phyloP scores from a whole-genome alignment of 2,888 invertebrate species.

The Cerceris rybyensis region DNA sequence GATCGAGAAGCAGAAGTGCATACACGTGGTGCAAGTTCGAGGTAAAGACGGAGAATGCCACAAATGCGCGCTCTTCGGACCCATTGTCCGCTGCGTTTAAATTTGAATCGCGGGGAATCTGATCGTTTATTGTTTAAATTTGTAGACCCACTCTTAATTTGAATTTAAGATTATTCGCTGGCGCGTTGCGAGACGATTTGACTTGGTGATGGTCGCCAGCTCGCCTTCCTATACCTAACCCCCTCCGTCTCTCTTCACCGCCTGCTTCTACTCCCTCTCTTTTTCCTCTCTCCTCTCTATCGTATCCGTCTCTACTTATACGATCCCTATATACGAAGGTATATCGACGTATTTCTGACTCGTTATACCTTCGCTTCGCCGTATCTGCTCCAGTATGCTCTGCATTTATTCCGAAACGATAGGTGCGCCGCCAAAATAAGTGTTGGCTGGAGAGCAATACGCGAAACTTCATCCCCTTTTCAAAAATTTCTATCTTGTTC shows the following conservation, averaged over 20 bases:
- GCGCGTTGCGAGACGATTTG: conserved; percentile 80
- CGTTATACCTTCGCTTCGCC: conserved; percentile 42
- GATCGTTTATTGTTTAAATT: conserved; percentile 81
- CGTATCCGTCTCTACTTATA: conserved; percentile 45
- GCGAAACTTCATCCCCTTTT: too few species aligned
- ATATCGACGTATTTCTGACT: conserved; percentile 47
- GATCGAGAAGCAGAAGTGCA: conserved; percentile 47
- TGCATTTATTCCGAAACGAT: conserved; percentile 9
- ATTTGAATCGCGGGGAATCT: conserved; percentile 79
- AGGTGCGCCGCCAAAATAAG: neutral
- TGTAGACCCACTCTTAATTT: conserved; percentile 80
- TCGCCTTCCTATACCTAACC: conserved; percentile 64
- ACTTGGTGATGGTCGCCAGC: conserved; percentile 79
- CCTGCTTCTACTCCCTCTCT: conserved; percentile 6
- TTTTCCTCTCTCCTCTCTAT: conserved; percentile 24
- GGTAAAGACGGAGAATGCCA: conserved; percentile 58
- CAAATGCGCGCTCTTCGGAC: conserved; percentile 62
- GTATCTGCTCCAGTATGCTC: conserved; percentile 12
- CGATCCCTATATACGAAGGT: conserved; percentile 26
- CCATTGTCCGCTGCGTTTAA: conserved; percentile 79
- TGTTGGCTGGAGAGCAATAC: neutral
- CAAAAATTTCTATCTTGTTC: too few species aligned
- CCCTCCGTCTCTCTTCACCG: conserved; percentile 23
- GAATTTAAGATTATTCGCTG: conserved; percentile 80
- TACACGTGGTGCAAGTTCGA: conserved; percentile 49